Percentiles rank a stretch among this genome's conserved stretches.
phyloP scores from a whole-genome alignment of 2,888 invertebrate genomes.

The Scaptomyza flava region DNA sequence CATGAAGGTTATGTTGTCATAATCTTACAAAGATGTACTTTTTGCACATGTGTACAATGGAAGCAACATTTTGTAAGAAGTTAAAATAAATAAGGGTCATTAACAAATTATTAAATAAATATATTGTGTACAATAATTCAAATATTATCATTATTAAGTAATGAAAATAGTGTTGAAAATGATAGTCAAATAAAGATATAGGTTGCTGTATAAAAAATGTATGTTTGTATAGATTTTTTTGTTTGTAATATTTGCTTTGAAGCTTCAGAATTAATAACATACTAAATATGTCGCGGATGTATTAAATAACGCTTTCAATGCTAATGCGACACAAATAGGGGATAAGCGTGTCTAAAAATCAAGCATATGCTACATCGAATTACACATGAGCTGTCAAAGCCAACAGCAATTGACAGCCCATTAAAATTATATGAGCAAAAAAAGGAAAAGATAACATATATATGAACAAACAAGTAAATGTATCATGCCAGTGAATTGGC shows the following conservation, averaged over 20 bases:
- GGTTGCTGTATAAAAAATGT: too few species aligned
- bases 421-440: conserved; percentile 45
- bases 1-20: neutral
- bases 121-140: too few species aligned
- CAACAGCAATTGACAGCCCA: conserved; percentile 62
- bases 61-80: neutral
- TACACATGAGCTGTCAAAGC: conserved; percentile 56
- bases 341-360: conserved; percentile 20
- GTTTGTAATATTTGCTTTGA: neutral
- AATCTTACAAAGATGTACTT: conserved; percentile 21
- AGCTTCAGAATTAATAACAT: neutral
- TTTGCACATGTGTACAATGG: conserved; percentile 4
- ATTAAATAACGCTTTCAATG: neutral
- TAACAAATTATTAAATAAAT: too few species aligned
- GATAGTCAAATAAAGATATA: too few species aligned
- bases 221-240: neutral
- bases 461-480: neutral
- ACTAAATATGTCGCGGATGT: neutral
- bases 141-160: too few species aligned
- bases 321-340: neutral
- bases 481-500: neutral
- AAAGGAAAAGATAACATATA: neutral
- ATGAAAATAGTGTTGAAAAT: too few species aligned
- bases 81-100: too few species aligned
- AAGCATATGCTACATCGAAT: conserved; percentile 38